phyloP scores from a whole-genome alignment of 2,113 vertebrate genomes.

The Spea bombifrons region DNA sequence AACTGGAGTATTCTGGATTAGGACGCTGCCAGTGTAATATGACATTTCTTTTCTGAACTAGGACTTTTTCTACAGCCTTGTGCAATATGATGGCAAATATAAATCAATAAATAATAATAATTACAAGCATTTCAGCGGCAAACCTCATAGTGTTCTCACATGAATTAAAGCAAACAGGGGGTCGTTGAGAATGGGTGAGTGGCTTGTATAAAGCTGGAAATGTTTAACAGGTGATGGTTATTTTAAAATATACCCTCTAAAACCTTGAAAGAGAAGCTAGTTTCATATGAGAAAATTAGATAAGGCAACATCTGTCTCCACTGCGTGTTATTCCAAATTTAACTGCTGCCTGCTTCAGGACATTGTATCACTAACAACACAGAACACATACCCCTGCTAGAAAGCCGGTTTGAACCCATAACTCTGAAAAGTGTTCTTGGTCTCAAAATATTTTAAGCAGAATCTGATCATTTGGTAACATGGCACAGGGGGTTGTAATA shows the following conservation, averaged over 20 bases:
- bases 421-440: not conserved
- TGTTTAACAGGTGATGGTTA: constrained; percentile 11
- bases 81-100: no score
- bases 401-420: not conserved
- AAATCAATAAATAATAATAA: no score
- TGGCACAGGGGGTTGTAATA: not conserved
- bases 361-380: not conserved
- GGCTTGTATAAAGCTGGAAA: not conserved
- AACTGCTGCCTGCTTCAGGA: not conserved
- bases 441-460: not conserved
- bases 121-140: no score
- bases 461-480: not conserved
- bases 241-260: not conserved
- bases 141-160: no score
- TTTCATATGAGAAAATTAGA: constrained; percentile 21
- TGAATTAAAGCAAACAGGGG: no score
- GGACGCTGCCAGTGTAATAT: no score
- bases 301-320: constrained; percentile 11
- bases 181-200: not conserved
- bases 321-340: not conserved
- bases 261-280: constrained; percentile 2
- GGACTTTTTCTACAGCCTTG: no score
- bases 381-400: not conserved
- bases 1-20: no score
- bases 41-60: no score